A percentile compares a stretch with the other conserved stretches of the same genome.
Evolutionary conservation across 2,113 vertebrate species (phyloP).

Genomic region (Callaeas wilsoni): DNA sequence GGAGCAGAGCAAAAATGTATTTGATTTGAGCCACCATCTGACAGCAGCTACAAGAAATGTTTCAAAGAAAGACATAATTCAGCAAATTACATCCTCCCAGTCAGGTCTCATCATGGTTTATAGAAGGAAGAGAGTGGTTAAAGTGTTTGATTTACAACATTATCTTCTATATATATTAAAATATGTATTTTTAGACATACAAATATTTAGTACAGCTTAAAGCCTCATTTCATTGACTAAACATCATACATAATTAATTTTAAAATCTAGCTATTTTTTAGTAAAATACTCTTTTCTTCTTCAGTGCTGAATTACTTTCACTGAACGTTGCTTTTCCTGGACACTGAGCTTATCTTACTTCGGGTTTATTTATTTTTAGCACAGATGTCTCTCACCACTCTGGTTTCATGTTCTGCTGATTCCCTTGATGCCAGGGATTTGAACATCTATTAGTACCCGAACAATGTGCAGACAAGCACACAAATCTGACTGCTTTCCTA

Average conservation of each 20-base stretch:
- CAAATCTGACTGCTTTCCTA: constrained; percentile 3
- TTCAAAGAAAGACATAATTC: neutral
- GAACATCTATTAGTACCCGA: neutral
- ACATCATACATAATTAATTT: neutral
- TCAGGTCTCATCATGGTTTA: neutral
- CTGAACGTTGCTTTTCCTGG: neutral
- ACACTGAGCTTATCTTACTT: neutral
- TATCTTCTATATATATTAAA: neutral
- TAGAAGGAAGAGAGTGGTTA: neutral
- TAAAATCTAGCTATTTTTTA: neutral
- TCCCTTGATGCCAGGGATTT: neutral
- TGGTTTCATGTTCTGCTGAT: constrained; percentile 1
- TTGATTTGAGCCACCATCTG: neutral
- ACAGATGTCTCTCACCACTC: neutral
- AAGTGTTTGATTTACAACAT: neutral
- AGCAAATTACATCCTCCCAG: neutral
- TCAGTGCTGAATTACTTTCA: neutral
- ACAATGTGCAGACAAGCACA: neutral
- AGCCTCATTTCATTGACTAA: neutral
- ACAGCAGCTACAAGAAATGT: neutral
- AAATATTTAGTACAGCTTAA: neutral
- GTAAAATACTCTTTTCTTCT: neutral
- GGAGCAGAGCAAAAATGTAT: neutral
- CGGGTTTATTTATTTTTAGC: neutral
- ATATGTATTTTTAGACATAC: neutral